A percentile compares a stretch with the other conserved stretches of the same genome.
These are phyloP conservation scores for Coptodon bakossiorum DNA, from an alignment of 2,113 vertebrate genomes.

Conservation along the genomic window DNA sequence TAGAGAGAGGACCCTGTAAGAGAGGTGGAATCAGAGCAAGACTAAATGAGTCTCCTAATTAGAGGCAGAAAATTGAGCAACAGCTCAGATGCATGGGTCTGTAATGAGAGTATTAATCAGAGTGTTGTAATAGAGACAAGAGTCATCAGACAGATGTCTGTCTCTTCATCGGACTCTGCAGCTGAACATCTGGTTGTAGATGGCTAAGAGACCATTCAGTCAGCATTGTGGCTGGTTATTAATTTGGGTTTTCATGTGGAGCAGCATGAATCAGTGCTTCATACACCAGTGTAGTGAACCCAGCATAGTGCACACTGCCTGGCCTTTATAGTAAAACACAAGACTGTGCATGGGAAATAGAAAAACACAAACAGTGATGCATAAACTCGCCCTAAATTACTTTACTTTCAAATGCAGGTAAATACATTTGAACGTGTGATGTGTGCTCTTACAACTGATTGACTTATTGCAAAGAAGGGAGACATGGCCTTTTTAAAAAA, in stretches of 20 bases:
- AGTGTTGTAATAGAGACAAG: neutral
- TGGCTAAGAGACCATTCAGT: neutral
- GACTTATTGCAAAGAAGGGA: neutral
- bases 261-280: neutral
- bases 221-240: neutral
- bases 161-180: neutral
- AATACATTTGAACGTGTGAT: neutral
- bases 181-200: neutral
- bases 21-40: neutral
- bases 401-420: neutral
- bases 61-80: neutral
- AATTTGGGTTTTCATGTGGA: neutral
- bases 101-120: neutral
- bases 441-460: neutral
- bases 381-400: neutral
- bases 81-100: neutral
- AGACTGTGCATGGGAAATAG: neutral
- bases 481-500: neutral
- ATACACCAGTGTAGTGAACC: neutral
- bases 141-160: neutral
- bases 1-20: neutral
- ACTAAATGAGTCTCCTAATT: neutral
- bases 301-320: neutral
- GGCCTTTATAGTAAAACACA: neutral
- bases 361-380: neutral